Base-by-base conservation (phyloP, 2,888 invertebrate species). In the Phrixothrix hirtus region DNA sequence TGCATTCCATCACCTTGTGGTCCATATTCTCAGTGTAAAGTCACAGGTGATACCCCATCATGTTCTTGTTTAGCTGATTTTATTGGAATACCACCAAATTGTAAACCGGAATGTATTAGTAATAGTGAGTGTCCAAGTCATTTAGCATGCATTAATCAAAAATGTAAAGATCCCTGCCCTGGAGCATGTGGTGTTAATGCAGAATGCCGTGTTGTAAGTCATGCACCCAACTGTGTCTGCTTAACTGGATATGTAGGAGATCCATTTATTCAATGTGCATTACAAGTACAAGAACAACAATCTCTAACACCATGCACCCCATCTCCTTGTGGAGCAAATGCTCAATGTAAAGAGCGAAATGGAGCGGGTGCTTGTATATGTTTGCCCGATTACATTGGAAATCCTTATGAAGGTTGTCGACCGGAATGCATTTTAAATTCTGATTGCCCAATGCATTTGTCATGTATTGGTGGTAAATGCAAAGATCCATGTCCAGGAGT, bases 91-190 rank as follows among this genome's bases (percentile, higher is more conserved):
- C 91, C 92, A 31, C 85, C 86, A 9, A 82, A 83, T 31, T 92
- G 91, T 67, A 80, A 88, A 61, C 90, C 90, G 0, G 90, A 90
- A 77, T 91, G 91, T 68, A 84, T 88, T 4, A 85, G 87, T 58
- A 91, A 87, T 59, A 84, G 87, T 4, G 91, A 92, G 72, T 92
- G 92, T 72, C 77, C 86, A 1, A 80, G 81, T 46, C n/a, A n/a
- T n/a, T n/a, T n/a, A n/a, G n/a, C n/a, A n/a, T n/a, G n/a, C n/a
- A n/a, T n/a, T n/a, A n/a, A n/a, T n/a, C n/a, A n/a, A n/a, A n/a
- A n/a, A n/a, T n/a, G n/a, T n/a, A n/a, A n/a, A n/a, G n/a, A n/a
- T n/a, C n/a, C n/a, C n/a, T n/a, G n/a, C n/a, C n/a, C n/a, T n/a
- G n/a, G n/a, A n/a, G n/a, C n/a, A n/a, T n/a, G n/a, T n/a, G n/a